phyloP scores from a whole-genome alignment of 2,888 invertebrate species.

The Lordiphosa fenestrarum region DNA sequence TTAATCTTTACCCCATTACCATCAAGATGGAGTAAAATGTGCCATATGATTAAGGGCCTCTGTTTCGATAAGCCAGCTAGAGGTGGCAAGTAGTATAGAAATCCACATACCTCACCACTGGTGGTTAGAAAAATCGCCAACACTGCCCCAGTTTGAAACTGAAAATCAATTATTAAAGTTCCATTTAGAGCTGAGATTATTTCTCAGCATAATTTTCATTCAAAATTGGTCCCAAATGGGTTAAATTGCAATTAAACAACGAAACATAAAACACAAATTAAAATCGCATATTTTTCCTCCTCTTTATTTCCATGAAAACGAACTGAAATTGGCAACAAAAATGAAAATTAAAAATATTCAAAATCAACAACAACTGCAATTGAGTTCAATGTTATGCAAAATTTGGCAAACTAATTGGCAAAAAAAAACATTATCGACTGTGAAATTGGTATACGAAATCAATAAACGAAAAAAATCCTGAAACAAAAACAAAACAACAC shows the following conservation, averaged over 20 bases:
- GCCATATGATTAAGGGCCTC: too few species aligned
- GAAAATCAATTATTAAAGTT: too few species aligned
- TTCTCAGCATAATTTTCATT: not conserved
- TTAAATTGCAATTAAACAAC: conserved; percentile 16
- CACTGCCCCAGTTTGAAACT: too few species aligned
- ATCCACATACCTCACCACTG: too few species aligned
- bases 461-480: conserved; percentile 27
- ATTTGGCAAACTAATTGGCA: conserved; percentile 62
- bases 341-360: conserved; percentile 11
- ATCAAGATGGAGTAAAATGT: too few species aligned
- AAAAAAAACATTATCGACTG: conserved; percentile 45
- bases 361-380: conserved; percentile 17
- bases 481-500: conserved; percentile 9
- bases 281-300: conserved; percentile 19
- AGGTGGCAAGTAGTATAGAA: too few species aligned
- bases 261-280: conserved; percentile 24
- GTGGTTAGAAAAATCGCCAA: too few species aligned
- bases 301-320: conserved; percentile 59
- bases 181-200: too few species aligned
- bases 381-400: conserved; percentile 28
- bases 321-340: conserved; percentile 51
- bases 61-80: too few species aligned
- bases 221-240: not conserved
- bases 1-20: too few species aligned
- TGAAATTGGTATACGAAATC: conserved; percentile 48